Evolutionary conservation across 2,888 invertebrate genomes (phyloP).

Genomic region (Margaritifera margaritifera): DNA sequence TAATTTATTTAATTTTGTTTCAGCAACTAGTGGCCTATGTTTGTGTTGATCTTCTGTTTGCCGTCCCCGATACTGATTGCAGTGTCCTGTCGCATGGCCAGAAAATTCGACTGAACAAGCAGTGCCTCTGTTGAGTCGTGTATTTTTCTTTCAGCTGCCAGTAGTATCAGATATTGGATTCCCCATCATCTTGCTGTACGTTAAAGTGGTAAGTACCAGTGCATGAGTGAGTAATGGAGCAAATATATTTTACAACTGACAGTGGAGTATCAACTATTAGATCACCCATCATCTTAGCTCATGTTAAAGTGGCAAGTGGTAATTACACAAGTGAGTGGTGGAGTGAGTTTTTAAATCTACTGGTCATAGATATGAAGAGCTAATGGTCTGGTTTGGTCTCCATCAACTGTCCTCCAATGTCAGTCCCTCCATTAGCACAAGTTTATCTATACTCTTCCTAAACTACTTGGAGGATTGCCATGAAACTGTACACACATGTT

Average conservation of each 20-base stretch:
- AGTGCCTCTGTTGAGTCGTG: constrained; percentile 90
- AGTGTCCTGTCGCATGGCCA: constrained; percentile 85
- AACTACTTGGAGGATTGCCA: too few relatives aligned
- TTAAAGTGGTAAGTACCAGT: constrained; percentile 72
- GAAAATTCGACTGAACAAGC: constrained; percentile 80
- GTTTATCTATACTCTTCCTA: too few relatives aligned
- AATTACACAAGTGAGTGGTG: too few relatives aligned
- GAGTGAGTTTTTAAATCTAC: too few relatives aligned
- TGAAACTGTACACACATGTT: too few relatives aligned
- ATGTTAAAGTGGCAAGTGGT: constrained; percentile 40
- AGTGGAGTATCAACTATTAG: too few relatives aligned
- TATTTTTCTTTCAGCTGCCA: constrained; percentile 94
- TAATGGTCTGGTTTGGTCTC: too few relatives aligned
- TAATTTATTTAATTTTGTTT: constrained; percentile 19
- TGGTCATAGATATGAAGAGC: too few relatives aligned
- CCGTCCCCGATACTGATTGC: constrained; percentile 94
- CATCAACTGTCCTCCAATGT: too few relatives aligned
- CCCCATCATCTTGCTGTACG: constrained; percentile 92
- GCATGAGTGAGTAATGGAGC: background rate
- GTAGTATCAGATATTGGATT: constrained; percentile 97
- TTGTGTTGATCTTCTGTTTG: constrained; percentile 94
- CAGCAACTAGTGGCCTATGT: constrained; percentile 98
- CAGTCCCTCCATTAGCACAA: too few relatives aligned
- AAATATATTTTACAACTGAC: too few relatives aligned
- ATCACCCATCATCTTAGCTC: too few relatives aligned